A percentile compares a stretch with the other conserved stretches of the same genome.
These are phyloP conservation scores for Halcyon smyrnensis DNA, from an alignment of 2,797 vertebrate species.

Conservation along the genomic window DNA sequence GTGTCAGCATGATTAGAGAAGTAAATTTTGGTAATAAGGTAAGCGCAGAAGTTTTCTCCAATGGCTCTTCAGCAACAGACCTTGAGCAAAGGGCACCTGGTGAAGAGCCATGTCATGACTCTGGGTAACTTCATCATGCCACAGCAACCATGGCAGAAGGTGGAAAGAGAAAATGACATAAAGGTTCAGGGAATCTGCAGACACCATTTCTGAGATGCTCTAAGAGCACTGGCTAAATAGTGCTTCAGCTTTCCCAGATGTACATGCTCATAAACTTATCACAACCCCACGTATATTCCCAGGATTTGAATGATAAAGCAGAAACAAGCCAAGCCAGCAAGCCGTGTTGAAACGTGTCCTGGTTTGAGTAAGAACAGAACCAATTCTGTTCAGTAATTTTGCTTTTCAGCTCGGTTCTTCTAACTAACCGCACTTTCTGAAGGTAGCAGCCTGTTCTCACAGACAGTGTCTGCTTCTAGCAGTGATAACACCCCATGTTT, in stretches of 20 bases:
- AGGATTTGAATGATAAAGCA: not conserved
- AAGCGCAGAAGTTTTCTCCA: not conserved
- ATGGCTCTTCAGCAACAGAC: not conserved
- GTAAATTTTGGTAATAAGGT: not conserved
- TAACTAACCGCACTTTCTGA: too few relatives aligned
- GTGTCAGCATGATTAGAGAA: rapidly evolving
- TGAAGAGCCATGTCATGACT: not conserved
- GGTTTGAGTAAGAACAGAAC: too few relatives aligned
- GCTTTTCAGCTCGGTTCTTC: too few relatives aligned
- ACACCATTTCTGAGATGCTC: not conserved
- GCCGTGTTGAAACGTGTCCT: not conserved
- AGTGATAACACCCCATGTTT: too few relatives aligned
- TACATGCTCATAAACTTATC: not conserved
- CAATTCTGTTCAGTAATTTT: too few relatives aligned
- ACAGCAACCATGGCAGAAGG: not conserved
- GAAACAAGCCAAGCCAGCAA: not conserved
- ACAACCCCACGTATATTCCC: rapidly evolving
- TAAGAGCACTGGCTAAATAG: not conserved
- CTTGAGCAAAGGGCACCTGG: not conserved
- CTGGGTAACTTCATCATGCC: not conserved
- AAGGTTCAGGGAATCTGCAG: not conserved
- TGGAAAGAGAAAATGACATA: not conserved
- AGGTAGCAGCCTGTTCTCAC: too few relatives aligned
- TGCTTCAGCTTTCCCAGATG: not conserved
- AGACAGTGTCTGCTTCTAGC: too few relatives aligned